Conservation (phyloP, 35 echinoderm and acorn worm species). For the Hemicentrotus pulcherrimus region DNA sequence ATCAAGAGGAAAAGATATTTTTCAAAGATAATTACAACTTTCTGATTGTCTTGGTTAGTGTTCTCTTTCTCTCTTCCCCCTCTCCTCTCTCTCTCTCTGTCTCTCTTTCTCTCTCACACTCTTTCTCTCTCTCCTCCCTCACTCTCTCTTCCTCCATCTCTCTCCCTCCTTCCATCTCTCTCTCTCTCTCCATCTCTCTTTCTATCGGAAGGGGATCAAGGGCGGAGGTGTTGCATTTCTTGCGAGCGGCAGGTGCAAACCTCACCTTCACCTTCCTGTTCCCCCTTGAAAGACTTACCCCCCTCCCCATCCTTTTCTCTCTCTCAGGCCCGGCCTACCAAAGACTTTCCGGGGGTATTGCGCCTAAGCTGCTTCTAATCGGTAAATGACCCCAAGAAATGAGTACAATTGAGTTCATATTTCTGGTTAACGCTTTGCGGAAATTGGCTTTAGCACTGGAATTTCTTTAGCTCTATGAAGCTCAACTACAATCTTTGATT, state of each 20-base stretch:
- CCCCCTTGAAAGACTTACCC: not conserved
- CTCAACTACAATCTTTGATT: not conserved
- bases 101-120: too few relatives aligned
- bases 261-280: not conserved
- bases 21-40: too few relatives aligned
- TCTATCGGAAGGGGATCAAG: not conserved
- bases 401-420: slow-evolving; percentile 19
- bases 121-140: not conserved
- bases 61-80: not conserved
- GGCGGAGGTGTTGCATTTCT: not conserved
- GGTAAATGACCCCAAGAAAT: slow-evolving; percentile 17
- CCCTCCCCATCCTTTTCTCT: not conserved
- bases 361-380: not conserved
- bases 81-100: not conserved
- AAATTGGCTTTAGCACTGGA: not conserved
- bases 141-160: not conserved
- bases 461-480: not conserved
- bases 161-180: not conserved
- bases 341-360: not conserved
- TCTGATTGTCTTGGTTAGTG: too few relatives aligned
- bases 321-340: too few relatives aligned
- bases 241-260: not conserved
- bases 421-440: not conserved
- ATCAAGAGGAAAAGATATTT: too few relatives aligned
- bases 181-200: not conserved